These are phyloP conservation scores for Sebastes baramenuke DNA, from an alignment of 2,797 vertebrate genomes.

Conservation along the genomic window DNA sequence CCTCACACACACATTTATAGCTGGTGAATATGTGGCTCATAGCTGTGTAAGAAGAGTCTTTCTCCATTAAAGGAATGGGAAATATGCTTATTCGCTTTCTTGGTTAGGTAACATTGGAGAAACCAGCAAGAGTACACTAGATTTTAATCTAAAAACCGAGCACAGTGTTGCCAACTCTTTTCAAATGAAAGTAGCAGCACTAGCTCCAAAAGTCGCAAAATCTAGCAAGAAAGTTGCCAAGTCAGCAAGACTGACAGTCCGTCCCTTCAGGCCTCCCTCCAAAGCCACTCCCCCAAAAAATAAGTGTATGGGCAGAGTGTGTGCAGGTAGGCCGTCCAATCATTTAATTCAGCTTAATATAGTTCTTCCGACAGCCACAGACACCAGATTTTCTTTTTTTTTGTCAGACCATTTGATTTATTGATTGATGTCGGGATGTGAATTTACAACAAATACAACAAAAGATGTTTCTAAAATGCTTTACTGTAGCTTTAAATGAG, in stretches of 20 bases:
- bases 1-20: background rate
- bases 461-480: background rate
- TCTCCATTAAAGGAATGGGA: background rate
- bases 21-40: background rate
- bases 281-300: background rate
- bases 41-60: background rate
- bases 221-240: rapidly evolving
- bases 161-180: background rate
- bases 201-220: background rate
- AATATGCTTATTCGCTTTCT: background rate
- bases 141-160: rapidly evolving
- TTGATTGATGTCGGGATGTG: background rate
- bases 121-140: background rate
- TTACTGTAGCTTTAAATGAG: background rate
- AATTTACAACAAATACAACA: background rate
- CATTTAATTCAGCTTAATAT: background rate
- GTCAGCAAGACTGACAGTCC: rapidly evolving
- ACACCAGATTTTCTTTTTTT: no score
- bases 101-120: background rate
- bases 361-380: no score
- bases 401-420: background rate
- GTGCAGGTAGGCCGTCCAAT: rapidly evolving
- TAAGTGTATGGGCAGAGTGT: background rate
- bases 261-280: background rate
- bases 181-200: background rate